phyloP scores from a whole-genome alignment of 2,888 invertebrate genomes.

The Alloscopus bannaensis region DNA sequence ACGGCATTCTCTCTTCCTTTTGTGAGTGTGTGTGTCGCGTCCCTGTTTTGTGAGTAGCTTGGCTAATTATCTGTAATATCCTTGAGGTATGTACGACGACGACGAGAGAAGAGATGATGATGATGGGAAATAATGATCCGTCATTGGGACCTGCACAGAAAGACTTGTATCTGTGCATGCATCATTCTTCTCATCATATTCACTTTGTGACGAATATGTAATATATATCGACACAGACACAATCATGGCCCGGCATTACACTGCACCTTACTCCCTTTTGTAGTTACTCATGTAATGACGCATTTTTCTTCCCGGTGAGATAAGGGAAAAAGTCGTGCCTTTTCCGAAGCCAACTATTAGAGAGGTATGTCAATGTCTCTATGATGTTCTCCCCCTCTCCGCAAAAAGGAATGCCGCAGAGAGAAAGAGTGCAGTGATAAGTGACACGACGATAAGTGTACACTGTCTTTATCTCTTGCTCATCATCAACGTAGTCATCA shows the following conservation, averaged over 20 bases:
- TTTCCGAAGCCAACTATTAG: constrained; percentile 49
- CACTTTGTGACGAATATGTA: neutral
- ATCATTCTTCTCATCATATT: neutral
- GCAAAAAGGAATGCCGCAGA: neutral
- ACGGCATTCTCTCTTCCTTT: too few species aligned
- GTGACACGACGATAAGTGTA: neutral
- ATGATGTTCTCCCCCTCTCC: too few species aligned
- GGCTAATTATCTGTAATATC: constrained; percentile 58
- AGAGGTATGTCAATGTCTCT: constrained; percentile 58
- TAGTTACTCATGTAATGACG: neutral
- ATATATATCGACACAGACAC: neutral
- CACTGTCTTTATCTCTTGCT: neutral
- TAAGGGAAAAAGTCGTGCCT: neutral
- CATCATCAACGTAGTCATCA: neutral
- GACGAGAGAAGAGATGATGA: constrained; percentile 24
- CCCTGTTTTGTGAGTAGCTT: constrained; percentile 43
- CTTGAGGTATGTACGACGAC: constrained; percentile 35
- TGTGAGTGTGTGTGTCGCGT: too few species aligned
- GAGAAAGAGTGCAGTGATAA: neutral
- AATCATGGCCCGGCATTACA: neutral
- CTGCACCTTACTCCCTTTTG: neutral
- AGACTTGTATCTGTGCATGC: constrained; percentile 1
- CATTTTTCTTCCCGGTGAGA: neutral
- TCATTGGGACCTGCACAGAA: constrained; percentile 30
- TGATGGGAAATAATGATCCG: constrained; percentile 52